A percentile compares a stretch with the other conserved stretches of the same genome.
phyloP scores from a whole-genome alignment of 2,797 vertebrate species.

The Uromys caudimaculatus region DNA sequence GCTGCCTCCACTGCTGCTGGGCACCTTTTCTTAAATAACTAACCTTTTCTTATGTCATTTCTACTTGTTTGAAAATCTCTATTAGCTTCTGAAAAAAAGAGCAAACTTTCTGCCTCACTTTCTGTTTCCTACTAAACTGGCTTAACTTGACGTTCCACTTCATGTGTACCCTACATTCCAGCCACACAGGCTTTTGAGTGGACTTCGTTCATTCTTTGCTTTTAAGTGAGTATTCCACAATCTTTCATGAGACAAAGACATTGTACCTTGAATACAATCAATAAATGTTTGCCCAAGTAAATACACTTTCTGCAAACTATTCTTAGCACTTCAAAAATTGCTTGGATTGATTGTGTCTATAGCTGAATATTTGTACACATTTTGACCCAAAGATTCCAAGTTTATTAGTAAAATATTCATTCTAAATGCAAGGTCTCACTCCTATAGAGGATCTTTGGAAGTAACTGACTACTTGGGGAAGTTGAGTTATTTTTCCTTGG shows the following conservation, averaged over 20 bases:
- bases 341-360: not conserved
- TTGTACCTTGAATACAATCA: not conserved
- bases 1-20: not conserved
- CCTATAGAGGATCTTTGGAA: not conserved
- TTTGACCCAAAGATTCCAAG: not conserved
- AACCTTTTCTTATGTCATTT: not conserved
- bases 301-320: not conserved
- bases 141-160: not conserved
- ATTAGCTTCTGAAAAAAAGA: not conserved
- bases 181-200: not conserved
- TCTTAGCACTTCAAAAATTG: not conserved
- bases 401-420: not conserved
- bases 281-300: constrained; percentile 3
- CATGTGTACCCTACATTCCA: not conserved
- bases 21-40: not conserved
- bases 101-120: not conserved
- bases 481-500: not conserved
- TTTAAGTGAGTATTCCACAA: not conserved
- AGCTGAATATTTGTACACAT: not conserved
- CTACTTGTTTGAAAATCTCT: not conserved
- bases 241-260: not conserved
- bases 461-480: not conserved
- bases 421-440: no score
- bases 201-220: not conserved
- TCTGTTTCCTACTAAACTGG: not conserved